Base-by-base conservation (phyloP, 1,140 invertebrate species). In the Leptonema lineaticorne region DNA sequence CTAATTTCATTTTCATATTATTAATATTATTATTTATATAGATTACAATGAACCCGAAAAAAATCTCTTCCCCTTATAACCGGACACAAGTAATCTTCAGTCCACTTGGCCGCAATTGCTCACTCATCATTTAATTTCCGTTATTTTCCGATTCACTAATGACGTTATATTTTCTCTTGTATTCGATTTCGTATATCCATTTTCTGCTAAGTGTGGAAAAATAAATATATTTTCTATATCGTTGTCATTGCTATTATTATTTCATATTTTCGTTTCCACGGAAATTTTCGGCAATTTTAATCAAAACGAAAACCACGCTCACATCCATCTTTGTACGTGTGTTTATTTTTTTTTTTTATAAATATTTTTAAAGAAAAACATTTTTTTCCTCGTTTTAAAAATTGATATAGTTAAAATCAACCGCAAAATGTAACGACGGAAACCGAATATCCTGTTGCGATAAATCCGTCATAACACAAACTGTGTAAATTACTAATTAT, bases 381-480 rank as follows among this genome's bases (percentile, higher is more conserved):
- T 16, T 41, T n/a, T n/a, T n/a, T 1, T 11, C 37, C 16, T 41
- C 16, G 37, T 41, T 14, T 41, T 41, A 6, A 14, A 11, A 4
- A 41, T 11, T 41, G 37, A 14, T 26, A 5, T 22, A 5, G 50
- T 53, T 26, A 53, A 53, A 24, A 7, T 14, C 11, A 24, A 53
- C 50, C 50, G 24, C 50, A 53, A 41, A 2, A 4, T 41, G 16
- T 41, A 41, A 26, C 22, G 50, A 53, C 50, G 50, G 50, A 53
- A 53, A 53, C 50, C 50, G 22, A 53, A 14, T 22, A 53, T 53
- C 50, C 50, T 53, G 50, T 53, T 53, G 1, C 50, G 50, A 53
- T 53, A 53, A 41, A 41, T 41, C 3, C 37, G 11, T 11, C 37
- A n/a, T n/a, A n/a, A 41, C 37, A 33, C 9, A 41, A 41, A 16